Conservation (phyloP, 2,113 vertebrate genomes). For the Notothenia coriiceps region DNA sequence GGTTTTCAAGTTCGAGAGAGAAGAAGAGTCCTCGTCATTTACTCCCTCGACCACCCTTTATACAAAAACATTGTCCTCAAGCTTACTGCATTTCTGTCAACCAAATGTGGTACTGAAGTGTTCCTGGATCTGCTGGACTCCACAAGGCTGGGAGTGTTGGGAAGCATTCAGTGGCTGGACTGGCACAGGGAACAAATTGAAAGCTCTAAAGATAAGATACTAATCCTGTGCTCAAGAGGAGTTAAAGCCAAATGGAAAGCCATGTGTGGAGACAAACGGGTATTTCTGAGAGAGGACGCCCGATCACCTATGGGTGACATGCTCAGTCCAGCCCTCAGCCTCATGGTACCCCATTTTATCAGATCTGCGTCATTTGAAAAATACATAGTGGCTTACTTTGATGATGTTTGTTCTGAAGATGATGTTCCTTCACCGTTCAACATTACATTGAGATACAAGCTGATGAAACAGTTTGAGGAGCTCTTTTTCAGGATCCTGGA, state of each 20-base stretch:
- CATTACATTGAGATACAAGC: slow-evolving; percentile 86
- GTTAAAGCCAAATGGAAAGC: slow-evolving; percentile 93
- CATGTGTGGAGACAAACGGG: slow-evolving; percentile 83
- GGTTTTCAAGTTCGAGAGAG: slow-evolving; percentile 38
- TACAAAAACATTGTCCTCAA: slow-evolving; percentile 91
- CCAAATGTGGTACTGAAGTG: slow-evolving; percentile 89
- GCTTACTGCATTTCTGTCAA: slow-evolving; percentile 89
- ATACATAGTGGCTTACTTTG: slow-evolving; percentile 94
- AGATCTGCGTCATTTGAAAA: slow-evolving; percentile 87
- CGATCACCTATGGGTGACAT: slow-evolving; percentile 86
- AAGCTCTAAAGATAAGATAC: slow-evolving; percentile 88
- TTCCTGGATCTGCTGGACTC: slow-evolving; percentile 91
- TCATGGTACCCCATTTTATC: slow-evolving; percentile 91
- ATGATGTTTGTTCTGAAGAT: slow-evolving; percentile 83
- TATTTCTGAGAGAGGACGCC: slow-evolving; percentile 87
- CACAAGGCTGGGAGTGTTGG: slow-evolving; percentile 85
- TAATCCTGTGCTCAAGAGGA: slow-evolving; percentile 92
- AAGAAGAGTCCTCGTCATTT: slow-evolving; percentile 90
- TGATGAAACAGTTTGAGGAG: slow-evolving; percentile 93
- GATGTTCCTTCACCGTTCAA: slow-evolving; percentile 91
- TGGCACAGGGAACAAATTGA: slow-evolving; percentile 88
- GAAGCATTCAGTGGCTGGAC: slow-evolving; percentile 90
- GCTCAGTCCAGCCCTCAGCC: slow-evolving; percentile 89
- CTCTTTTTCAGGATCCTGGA: slow-evolving; percentile 94
- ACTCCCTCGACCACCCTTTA: slow-evolving; percentile 91